Conservation (phyloP, 2,888 invertebrate genomes). For the Leucophenga maculata region DNA sequence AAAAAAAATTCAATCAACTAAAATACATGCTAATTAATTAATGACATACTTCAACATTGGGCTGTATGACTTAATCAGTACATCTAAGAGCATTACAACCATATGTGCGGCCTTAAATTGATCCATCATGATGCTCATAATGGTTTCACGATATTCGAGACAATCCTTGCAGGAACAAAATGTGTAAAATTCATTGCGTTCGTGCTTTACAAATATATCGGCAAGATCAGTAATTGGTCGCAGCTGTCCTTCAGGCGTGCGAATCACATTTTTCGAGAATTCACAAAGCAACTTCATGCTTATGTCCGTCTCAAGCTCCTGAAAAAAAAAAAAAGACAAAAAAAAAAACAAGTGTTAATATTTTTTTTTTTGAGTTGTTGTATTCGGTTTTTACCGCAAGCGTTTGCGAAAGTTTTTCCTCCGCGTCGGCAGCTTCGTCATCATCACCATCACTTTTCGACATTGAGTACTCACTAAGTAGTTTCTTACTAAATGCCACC, state of each 20-base stretch:
- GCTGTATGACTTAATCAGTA: slow-evolving; percentile 68
- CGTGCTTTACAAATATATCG: slow-evolving; percentile 67
- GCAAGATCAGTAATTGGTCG: slow-evolving; percentile 66
- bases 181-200: slow-evolving; percentile 68
- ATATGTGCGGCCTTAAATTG: slow-evolving; percentile 70
- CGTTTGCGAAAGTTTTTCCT: background rate
- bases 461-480: slow-evolving; percentile 56
- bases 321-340: background rate
- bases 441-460: background rate
- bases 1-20: no score
- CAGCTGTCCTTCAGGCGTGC: slow-evolving; percentile 58
- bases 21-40: no score
- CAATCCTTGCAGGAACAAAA: slow-evolving; percentile 70
- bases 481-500: slow-evolving; percentile 63
- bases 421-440: background rate
- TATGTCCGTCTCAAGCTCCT: slow-evolving; percentile 8
- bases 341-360: background rate
- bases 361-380: background rate
- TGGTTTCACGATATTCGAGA: slow-evolving; percentile 70
- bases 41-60: slow-evolving; percentile 68
- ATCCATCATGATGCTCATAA: slow-evolving; percentile 70
- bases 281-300: slow-evolving; percentile 33
- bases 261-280: slow-evolving; percentile 56
- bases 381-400: background rate
- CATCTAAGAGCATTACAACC: slow-evolving; percentile 69